Evolutionary conservation across 2,888 invertebrate genomes (phyloP), one percentile per base, ranked within the genome.

Genomic region (Adineta ricciae): DNA sequence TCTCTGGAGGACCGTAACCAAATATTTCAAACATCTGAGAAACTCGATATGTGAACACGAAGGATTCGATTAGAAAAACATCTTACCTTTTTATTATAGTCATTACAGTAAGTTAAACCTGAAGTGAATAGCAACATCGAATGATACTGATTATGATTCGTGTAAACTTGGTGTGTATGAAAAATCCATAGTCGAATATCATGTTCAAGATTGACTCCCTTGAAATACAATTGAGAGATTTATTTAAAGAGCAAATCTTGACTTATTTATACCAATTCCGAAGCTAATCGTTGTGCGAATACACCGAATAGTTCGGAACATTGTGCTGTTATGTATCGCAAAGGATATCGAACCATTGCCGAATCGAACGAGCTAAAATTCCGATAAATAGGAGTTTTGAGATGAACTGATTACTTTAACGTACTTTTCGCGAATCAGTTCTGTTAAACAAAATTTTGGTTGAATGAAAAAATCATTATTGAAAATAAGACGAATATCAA

Each of bases 141-240:
- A 64, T 64, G 64, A 27, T 78, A 41, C 38, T 78, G 41, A 78
- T 41, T 19, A 78, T 78, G 38, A 78, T 41, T 41, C 1, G 0
- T n/a, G n/a, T n/a, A 1, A n/a, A 41, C 24, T 41, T 41, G 24
- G 41, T 78, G 78, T 36, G 38, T 41, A 78, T 21, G 14, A 24
- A 78, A 8, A n/a, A 78, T 19, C 78, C 78, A 78, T 41, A 78
- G 4, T 41, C 78, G 78, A 24, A 78, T 78, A 78, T 78, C 78
- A 41, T 78, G 3, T 9, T 64, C 19, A 24, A 78, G 7, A 41
- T 78, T 41, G 2, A 41, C 41, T n/a, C 78, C 78, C 78, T 78
- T 41, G 14, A 78, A n/a, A n/a, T n/a, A n/a, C n/a, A n/a, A n/a
- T n/a, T n/a, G n/a, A n/a, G n/a, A n/a, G n/a, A n/a, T n/a, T n/a